A percentile compares a stretch with the other conserved stretches of the same genome.
Evolutionary conservation across 92 coral and sea anemone species (phyloP).

Genomic region (Diadumene lineata): DNA sequence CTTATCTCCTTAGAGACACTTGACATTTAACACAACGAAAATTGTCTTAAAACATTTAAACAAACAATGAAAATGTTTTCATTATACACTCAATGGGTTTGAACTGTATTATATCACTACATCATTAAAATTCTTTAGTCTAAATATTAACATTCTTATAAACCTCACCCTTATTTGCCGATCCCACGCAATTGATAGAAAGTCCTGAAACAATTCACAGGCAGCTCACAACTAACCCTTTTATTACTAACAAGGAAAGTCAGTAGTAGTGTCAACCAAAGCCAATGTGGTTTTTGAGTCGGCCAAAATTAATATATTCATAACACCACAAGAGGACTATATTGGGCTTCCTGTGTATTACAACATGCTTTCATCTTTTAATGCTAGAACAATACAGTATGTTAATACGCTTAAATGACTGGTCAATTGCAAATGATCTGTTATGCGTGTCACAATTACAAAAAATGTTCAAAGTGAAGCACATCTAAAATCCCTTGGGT

Average conservation of each 20-base stretch:
- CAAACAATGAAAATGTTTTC: too few relatives aligned
- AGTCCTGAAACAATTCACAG: neutral
- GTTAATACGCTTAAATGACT: neutral
- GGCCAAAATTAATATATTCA: too few relatives aligned
- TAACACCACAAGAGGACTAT: neutral
- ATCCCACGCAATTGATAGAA: neutral
- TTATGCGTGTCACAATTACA: neutral
- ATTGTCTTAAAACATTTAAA: too few relatives aligned
- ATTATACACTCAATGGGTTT: too few relatives aligned
- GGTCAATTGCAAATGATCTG: neutral
- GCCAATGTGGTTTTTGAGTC: neutral
- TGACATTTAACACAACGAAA: too few relatives aligned
- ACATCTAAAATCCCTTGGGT: neutral
- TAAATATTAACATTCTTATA: neutral
- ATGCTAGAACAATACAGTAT: neutral
- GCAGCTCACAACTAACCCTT: neutral
- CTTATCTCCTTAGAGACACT: too few relatives aligned
- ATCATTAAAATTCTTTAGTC: neutral
- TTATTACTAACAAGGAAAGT: neutral
- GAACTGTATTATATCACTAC: constrained; percentile 5
- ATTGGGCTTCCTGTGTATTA: neutral
- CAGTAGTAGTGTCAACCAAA: too few relatives aligned
- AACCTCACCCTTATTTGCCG: constrained; percentile 6
- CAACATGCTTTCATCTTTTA: neutral
- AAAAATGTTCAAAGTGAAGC: neutral